Evolutionary conservation across 2,113 vertebrate species (phyloP).

Genomic region (Triplophysa tibetana): DNA sequence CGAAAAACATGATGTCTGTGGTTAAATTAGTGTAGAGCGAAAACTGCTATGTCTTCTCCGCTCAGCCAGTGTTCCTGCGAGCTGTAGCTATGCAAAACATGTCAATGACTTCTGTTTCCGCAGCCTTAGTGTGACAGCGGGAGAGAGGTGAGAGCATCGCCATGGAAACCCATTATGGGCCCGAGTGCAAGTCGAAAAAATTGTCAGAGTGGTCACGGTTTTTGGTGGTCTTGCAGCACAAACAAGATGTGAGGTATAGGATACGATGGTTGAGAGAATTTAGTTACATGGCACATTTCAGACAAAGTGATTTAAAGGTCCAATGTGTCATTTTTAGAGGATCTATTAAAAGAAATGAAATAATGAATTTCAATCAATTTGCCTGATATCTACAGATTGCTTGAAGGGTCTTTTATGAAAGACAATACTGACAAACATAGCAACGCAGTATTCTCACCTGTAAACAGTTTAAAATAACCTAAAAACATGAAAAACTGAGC

Average conservation of each 20-base stretch:
- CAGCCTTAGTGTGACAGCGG: slow-evolving; percentile 49
- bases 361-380: no score
- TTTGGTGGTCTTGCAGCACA: slow-evolving; percentile 29
- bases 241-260: background rate
- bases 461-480: no score
- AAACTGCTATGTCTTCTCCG: slow-evolving; percentile 26
- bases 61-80: slow-evolving; percentile 12
- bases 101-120: slow-evolving; percentile 52
- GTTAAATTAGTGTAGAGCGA: slow-evolving; percentile 55
- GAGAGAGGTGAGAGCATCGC: slow-evolving; percentile 54
- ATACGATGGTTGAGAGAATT: slow-evolving; percentile 9
- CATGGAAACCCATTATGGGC: slow-evolving; percentile 53
- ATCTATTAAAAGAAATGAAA: no score
- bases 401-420: no score
- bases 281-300: background rate
- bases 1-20: slow-evolving; percentile 59
- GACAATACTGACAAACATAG: no score
- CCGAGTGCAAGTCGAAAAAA: slow-evolving; percentile 47
- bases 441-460: no score
- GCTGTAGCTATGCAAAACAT: slow-evolving; percentile 55
- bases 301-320: no score
- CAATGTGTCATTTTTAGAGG: no score
- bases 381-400: no score
- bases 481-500: no score
- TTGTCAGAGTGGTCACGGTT: slow-evolving; percentile 50